Conservation (phyloP, 2,113 vertebrate genomes). For the Taurulus bubalis region DNA sequence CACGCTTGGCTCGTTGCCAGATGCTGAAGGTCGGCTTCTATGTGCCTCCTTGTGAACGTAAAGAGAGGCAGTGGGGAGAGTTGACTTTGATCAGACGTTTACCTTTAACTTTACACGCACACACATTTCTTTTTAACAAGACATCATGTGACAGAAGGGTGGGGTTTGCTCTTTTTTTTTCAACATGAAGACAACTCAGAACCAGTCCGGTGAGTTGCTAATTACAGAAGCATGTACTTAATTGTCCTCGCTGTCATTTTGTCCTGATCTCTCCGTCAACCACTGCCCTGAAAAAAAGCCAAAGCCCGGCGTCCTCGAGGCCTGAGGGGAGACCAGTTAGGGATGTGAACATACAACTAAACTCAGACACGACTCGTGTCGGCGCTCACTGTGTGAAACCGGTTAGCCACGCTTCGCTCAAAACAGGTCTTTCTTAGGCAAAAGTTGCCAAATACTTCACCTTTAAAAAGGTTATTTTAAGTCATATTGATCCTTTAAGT, state of each 20-base stretch:
- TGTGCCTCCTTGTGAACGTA: neutral
- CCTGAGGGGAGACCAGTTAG: neutral
- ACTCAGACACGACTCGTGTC: neutral
- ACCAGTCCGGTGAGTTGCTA: slow-evolving; percentile 7
- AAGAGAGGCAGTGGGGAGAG: neutral
- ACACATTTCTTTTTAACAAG: neutral
- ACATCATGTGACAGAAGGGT: neutral
- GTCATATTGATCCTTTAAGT: neutral
- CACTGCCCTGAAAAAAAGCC: neutral
- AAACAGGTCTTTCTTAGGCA: neutral
- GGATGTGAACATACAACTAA: neutral
- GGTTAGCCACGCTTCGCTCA: neutral
- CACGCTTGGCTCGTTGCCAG: slow-evolving; percentile 15
- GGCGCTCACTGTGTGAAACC: neutral
- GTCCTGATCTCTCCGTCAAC: slow-evolving; percentile 4
- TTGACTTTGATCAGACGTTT: neutral
- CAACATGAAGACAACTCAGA: neutral
- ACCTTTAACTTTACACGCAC: neutral
- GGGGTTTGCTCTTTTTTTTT: neutral
- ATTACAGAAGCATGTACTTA: neutral
- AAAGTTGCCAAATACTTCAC: neutral
- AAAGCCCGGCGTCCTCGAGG: neutral
- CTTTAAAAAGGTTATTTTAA: neutral
- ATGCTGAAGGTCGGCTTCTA: neutral
- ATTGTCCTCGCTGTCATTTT: neutral